phyloP scores from a whole-genome alignment of 2,888 invertebrate genomes.

The Azorinus chamasolen region DNA sequence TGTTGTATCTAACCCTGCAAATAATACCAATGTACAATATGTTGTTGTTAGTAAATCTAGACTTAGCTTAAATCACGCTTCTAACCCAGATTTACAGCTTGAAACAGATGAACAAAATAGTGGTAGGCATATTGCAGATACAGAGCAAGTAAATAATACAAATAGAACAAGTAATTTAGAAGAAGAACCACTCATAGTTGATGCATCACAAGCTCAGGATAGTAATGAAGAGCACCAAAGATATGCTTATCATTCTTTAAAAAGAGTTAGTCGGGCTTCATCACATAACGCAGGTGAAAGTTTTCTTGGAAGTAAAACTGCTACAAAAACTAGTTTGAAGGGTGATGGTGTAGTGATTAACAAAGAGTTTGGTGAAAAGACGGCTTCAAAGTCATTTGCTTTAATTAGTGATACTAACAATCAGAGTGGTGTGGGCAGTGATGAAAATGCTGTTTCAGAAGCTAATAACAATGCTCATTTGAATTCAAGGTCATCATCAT shows the following conservation, averaged over 20 bases:
- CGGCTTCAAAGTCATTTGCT: not conserved
- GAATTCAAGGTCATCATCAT: constrained; percentile 26
- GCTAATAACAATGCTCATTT: constrained; percentile 29
- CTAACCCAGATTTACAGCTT: constrained; percentile 16
- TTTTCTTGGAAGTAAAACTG: constrained; percentile 7
- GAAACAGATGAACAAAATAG: not conserved
- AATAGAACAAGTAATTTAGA: constrained; percentile 9
- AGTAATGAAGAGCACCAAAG: constrained; percentile 18
- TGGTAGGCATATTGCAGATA: not conserved
- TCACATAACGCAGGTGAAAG: constrained; percentile 18
- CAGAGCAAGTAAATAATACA: not conserved
- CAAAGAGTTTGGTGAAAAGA: not conserved
- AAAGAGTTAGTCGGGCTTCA: constrained; percentile 31
- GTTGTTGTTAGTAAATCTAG: constrained; percentile 47
- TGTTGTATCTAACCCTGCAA: constrained; percentile 33
- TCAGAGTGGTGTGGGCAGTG: not conserved
- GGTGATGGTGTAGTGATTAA: constrained; percentile 29
- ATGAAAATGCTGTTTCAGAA: constrained; percentile 1
- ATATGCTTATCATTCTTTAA: constrained; percentile 52
- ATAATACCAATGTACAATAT: constrained; percentile 33
- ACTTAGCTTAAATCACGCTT: constrained; percentile 36
- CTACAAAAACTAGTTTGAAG: constrained; percentile 28
- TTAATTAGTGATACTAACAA: not conserved
- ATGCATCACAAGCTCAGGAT: not conserved
- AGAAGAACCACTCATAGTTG: not conserved